Percentiles rank a stretch among this genome's conserved stretches.
Evolutionary conservation across 2,888 invertebrate genomes (phyloP).

Genomic region (Plebejus melissa): DNA sequence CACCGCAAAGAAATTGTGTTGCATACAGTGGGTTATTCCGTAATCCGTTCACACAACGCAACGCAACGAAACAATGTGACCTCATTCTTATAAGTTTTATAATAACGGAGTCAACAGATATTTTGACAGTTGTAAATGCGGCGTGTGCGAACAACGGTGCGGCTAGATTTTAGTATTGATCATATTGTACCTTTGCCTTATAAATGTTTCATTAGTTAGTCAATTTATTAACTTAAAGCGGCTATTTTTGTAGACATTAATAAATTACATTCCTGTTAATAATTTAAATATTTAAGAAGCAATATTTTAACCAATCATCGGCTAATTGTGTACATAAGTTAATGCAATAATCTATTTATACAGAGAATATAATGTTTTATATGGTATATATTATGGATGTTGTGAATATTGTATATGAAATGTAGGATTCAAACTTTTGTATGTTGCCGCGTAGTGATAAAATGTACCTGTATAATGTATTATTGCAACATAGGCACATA

Average conservation of each 20-base stretch:
- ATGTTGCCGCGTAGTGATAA: background rate
- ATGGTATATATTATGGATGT: conserved; percentile 1
- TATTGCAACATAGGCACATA: background rate
- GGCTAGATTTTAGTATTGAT: background rate
- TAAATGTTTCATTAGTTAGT: conserved; percentile 25
- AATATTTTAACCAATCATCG: background rate
- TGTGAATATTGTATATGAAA: background rate
- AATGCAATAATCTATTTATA: conserved; percentile 5
- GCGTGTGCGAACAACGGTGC: too few relatives aligned
- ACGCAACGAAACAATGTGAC: too few relatives aligned
- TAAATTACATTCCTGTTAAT: conserved; percentile 27
- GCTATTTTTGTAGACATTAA: conserved; percentile 24
- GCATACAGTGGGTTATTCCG: too few relatives aligned
- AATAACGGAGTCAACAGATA: background rate
- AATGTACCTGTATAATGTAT: background rate
- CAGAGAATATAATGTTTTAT: conserved; percentile 8
- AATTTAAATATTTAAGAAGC: background rate
- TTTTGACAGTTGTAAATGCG: background rate
- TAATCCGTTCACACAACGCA: too few relatives aligned
- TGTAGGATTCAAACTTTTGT: background rate
- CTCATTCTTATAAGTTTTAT: too few relatives aligned
- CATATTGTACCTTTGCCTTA: conserved; percentile 19
- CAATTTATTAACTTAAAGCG: conserved; percentile 10
- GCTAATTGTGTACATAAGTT: background rate
- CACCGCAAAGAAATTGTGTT: too few relatives aligned